A percentile compares a stretch with the other conserved stretches of the same genome.
These are phyloP conservation scores for Merodon equestris DNA, from an alignment of 2,888 invertebrate species.

Conservation along the genomic window DNA sequence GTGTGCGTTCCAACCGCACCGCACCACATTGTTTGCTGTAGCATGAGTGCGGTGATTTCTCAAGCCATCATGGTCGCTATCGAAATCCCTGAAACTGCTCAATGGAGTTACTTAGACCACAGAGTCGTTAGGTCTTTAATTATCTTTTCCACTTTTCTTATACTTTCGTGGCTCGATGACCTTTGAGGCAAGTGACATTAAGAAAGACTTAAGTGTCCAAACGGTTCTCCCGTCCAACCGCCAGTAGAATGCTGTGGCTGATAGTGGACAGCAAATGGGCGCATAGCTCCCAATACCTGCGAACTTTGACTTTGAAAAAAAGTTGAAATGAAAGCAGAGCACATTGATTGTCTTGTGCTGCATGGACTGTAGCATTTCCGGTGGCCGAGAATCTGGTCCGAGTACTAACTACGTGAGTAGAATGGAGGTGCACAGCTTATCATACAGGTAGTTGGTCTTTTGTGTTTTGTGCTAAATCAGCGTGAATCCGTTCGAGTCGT, in stretches of 20 bases:
- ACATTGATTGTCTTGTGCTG: no score
- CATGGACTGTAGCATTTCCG: no score
- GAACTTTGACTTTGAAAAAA: slow-evolving; percentile 30
- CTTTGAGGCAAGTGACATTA: slow-evolving; percentile 42
- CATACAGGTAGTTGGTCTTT: no score
- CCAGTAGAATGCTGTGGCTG: no score
- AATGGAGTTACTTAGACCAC: slow-evolving; percentile 10
- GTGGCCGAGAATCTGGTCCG: no score
- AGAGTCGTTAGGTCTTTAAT: slow-evolving; percentile 10
- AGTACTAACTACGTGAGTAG: neutral
- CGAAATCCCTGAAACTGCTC: slow-evolving; percentile 29
- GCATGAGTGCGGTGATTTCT: slow-evolving; percentile 1
- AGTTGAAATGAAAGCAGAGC: slow-evolving; percentile 7
- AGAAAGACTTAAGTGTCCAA: slow-evolving; percentile 15
- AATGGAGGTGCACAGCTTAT: neutral
- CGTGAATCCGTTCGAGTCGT: slow-evolving; percentile 26
- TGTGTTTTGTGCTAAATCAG: slow-evolving; percentile 33
- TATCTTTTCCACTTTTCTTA: no score
- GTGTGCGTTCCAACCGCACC: no score
- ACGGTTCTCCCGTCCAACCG: slow-evolving; percentile 30
- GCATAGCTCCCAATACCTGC: slow-evolving; percentile 32
- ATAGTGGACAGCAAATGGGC: slow-evolving; percentile 13
- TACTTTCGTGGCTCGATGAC: neutral
- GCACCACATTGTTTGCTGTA: no score
- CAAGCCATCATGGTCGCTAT: slow-evolving; percentile 17